Evolutionary conservation across 1,140 invertebrate genomes (phyloP), one percentile per base, ranked within the genome.

Genomic region (Uloborus diversus): DNA sequence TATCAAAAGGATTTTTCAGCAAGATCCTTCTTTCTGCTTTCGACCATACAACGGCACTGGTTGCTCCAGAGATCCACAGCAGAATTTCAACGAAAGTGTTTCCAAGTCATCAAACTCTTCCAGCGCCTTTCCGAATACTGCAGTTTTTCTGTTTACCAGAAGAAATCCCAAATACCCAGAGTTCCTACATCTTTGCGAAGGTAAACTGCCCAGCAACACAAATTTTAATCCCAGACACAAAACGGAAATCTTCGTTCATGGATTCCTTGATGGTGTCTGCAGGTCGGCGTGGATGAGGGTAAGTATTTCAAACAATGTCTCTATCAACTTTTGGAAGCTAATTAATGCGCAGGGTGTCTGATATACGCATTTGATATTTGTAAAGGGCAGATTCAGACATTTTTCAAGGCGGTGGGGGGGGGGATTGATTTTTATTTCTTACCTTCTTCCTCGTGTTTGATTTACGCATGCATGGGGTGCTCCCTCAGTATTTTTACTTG

Each of bases 201-300:
- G 64, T 0, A 7, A 37, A 20, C 20, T 79, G 2, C 53, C 76
- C 3, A 49, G 25, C 14, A 69, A 69, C 32, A 47, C 64, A 0
- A 47, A 68, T 1, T 79, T 79, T 28, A 49, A 57, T 28, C 53
- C 76, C 2, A 42, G 32, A 17, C 7, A 23, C 4, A 30, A 59
- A 27, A 79, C 76, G 0, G 76, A 79, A 20, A 33, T 79, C 25
- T 64, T 79, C 23, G 69, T 79, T 27, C 76, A 79, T 61, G 76
- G 76, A 0, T 79, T 27, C n/a, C 35, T 79, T 2, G 76, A 79
- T 49, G 76, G 76, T 4, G 64, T 51, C 0, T 79, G 76, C 23
- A 28, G 76, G 47, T 68, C 76, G 20, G 76, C 76, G 3, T 79
- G 76, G 76, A 79, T 79, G 76, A 69, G 76, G 11, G 76, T 79